Evolutionary conservation across 2,797 vertebrate species (phyloP).

Genomic region (Huso huso): DNA sequence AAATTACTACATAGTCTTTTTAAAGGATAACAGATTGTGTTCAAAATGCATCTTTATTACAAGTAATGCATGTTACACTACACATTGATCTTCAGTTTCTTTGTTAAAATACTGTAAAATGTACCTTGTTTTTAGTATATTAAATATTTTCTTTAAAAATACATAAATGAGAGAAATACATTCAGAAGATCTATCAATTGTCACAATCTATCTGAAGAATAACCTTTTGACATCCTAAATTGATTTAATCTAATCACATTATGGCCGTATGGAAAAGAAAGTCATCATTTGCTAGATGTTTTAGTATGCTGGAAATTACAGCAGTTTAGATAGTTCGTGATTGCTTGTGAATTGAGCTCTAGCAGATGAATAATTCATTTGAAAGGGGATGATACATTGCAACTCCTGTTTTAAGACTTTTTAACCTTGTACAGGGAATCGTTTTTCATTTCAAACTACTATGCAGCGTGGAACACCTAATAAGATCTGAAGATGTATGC

Average conservation of each 20-base stretch:
- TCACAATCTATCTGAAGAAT: not conserved
- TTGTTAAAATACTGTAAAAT: no score
- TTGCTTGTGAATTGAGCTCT: constrained; percentile 27
- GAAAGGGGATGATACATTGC: constrained; percentile 27
- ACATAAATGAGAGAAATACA: not conserved
- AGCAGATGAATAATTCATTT: constrained; percentile 44
- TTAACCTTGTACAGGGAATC: not conserved
- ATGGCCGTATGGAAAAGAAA: not conserved
- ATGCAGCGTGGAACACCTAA: not conserved
- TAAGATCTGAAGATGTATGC: constrained; percentile 11
- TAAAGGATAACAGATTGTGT: not conserved
- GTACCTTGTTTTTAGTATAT: no score
- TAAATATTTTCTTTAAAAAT: not conserved
- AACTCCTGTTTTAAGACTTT: constrained; percentile 30
- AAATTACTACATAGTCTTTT: not conserved
- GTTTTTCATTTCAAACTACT: constrained; percentile 4
- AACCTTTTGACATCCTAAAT: not conserved
- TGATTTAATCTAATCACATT: not conserved
- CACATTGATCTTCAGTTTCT: not conserved
- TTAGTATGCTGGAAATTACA: not conserved
- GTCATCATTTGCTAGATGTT: not conserved
- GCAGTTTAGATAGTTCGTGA: not conserved
- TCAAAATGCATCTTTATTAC: not conserved
- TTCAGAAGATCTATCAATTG: not conserved
- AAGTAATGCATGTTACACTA: not conserved